Percentiles rank a stretch among this genome's conserved stretches.
phyloP scores from a whole-genome alignment of 2,113 vertebrate species.

The Scatophagus argus region DNA sequence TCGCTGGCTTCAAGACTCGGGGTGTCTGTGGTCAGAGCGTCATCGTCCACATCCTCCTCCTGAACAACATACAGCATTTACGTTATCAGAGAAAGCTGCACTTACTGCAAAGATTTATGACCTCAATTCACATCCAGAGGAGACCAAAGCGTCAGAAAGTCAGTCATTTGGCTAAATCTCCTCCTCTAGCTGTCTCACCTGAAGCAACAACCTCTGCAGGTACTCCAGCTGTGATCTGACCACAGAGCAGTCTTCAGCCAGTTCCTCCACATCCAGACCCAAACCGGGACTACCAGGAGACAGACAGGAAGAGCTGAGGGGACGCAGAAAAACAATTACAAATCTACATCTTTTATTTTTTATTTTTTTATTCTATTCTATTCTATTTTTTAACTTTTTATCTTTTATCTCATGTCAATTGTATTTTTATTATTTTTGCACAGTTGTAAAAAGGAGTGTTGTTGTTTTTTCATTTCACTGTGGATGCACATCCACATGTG shows the following conservation, averaged over 20 bases:
- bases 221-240: constrained; percentile 91
- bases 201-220: constrained; percentile 88
- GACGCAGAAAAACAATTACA: neutral
- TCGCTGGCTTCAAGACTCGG: constrained; percentile 64
- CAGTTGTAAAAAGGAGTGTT: too few species aligned
- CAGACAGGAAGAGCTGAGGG: constrained; percentile 37
- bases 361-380: too few species aligned
- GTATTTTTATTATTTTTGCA: too few species aligned
- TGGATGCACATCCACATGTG: too few species aligned
- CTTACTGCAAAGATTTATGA: too few species aligned
- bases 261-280: constrained; percentile 88
- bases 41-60: constrained; percentile 73
- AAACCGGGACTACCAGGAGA: constrained; percentile 51
- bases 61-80: constrained; percentile 23
- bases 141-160: neutral
- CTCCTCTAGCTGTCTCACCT: constrained; percentile 82
- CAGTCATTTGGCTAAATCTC: too few species aligned
- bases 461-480: too few species aligned
- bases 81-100: neutral
- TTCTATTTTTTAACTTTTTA: too few species aligned
- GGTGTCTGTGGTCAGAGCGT: constrained; percentile 70
- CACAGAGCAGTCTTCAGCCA: constrained; percentile 93
- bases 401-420: too few species aligned
- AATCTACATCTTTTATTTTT: too few species aligned
- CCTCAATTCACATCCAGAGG: too few species aligned